Conservation (phyloP, 2,888 invertebrate genomes). For the Sceliomorpha sp. region DNA sequence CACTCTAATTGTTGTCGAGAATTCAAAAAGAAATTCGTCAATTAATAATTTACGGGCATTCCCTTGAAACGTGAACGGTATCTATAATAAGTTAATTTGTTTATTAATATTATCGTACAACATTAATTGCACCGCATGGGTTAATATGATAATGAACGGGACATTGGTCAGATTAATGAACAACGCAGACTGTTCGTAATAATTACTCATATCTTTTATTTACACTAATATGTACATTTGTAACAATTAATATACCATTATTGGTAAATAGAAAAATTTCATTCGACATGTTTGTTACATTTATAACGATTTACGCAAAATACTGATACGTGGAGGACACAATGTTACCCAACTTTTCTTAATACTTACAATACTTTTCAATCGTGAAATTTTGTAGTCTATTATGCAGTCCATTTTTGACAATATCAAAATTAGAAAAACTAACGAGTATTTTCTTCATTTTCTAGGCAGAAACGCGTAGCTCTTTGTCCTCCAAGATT, state of each 20-base stretch:
- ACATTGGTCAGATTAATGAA: background rate
- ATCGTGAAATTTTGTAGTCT: slow-evolving; percentile 16
- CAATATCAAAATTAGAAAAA: no score
- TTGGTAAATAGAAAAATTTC: slow-evolving; percentile 41
- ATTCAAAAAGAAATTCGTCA: no score
- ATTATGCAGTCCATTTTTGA: background rate
- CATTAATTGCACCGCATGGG: no score
- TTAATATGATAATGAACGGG: background rate
- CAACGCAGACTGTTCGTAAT: background rate
- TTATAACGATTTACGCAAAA: slow-evolving; percentile 19
- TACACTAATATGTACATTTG: slow-evolving; percentile 43
- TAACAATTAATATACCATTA: slow-evolving; percentile 41
- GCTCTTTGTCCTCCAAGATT: slow-evolving; percentile 8
- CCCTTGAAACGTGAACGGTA: no score
- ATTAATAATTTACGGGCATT: no score
- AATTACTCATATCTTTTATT: slow-evolving; percentile 29
- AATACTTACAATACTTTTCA: no score
- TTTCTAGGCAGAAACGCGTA: background rate
- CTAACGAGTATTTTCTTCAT: no score
- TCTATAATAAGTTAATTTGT: no score
- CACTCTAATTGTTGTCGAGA: slow-evolving; percentile 7
- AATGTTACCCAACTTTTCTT: slow-evolving; percentile 2
- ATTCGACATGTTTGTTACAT: slow-evolving; percentile 22
- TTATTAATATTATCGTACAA: no score
- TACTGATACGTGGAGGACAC: slow-evolving; percentile 19